Evolutionary conservation across 2,888 invertebrate genomes (phyloP).

Genomic region (Rhodophaea formosa): DNA sequence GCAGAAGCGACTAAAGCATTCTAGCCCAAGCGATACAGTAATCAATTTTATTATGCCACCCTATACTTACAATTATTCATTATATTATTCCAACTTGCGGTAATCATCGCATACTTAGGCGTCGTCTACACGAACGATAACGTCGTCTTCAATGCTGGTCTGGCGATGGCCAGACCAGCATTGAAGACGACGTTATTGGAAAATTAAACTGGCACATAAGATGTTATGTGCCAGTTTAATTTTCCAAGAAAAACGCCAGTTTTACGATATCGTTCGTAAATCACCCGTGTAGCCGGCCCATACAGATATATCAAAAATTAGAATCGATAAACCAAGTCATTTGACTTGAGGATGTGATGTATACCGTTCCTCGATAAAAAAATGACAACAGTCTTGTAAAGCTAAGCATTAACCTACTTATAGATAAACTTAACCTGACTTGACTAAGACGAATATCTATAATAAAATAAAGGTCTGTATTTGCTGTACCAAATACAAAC

Average conservation of each 20-base stretch:
- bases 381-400: slow-evolving; percentile 64
- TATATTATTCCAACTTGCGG: slow-evolving; percentile 18
- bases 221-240: too few species aligned
- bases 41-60: slow-evolving; percentile 22
- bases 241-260: too few species aligned
- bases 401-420: slow-evolving; percentile 30
- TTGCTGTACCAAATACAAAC: neutral
- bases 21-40: slow-evolving; percentile 23
- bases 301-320: too few species aligned
- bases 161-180: too few species aligned
- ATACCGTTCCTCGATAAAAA: slow-evolving; percentile 40
- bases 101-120: slow-evolving; percentile 16
- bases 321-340: neutral
- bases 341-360: slow-evolving; percentile 41
- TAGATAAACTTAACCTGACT: slow-evolving; percentile 22
- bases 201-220: too few species aligned
- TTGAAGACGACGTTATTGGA: too few species aligned
- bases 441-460: slow-evolving; percentile 20
- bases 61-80: slow-evolving; percentile 21
- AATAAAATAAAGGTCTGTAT: neutral
- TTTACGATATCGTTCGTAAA: too few species aligned
- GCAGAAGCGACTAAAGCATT: slow-evolving; percentile 22
- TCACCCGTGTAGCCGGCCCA: too few species aligned
- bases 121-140: too few species aligned
- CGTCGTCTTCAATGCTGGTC: too few species aligned